Evolutionary conservation across 53 echinoderm and acorn worm species (phyloP).

Genomic region (Holothuria leucospilota): DNA sequence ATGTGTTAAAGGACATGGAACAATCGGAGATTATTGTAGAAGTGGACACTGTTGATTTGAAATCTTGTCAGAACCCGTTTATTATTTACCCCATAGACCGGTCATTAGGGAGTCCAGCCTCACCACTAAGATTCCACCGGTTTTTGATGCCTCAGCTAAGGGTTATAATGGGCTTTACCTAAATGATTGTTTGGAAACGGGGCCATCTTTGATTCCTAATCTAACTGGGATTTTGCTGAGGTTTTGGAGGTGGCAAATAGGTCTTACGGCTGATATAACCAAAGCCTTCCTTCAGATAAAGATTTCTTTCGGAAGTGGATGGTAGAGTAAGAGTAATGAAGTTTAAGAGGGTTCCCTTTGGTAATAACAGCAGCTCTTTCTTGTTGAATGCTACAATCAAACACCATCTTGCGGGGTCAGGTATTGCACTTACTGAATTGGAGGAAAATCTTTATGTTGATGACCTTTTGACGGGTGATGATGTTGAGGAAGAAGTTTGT

Average conservation of each 20-base stretch:
- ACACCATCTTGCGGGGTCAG: conserved; percentile 3
- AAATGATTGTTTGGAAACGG: conserved; percentile 33
- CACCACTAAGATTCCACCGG: neutral
- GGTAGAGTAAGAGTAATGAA: conserved; percentile 24
- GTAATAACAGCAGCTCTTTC: conserved; percentile 23
- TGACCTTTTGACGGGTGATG: neutral
- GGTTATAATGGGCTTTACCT: conserved; percentile 32
- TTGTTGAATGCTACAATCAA: too few relatives aligned
- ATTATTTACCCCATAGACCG: too few relatives aligned
- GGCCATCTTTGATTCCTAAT: conserved; percentile 7
- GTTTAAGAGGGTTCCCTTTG: neutral
- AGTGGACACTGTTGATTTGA: too few relatives aligned
- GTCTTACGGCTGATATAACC: conserved; percentile 33
- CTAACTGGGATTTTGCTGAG: conserved; percentile 30
- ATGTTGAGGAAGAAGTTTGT: neutral
- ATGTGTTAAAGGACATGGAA: too few relatives aligned
- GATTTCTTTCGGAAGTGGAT: conserved; percentile 28
- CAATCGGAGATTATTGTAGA: too few relatives aligned
- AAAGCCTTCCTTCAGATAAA: conserved; percentile 44
- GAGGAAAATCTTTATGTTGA: neutral
- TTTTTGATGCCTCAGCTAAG: conserved; percentile 27
- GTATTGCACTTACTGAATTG: too few relatives aligned
- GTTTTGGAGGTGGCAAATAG: conserved; percentile 47
- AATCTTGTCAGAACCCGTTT: too few relatives aligned
- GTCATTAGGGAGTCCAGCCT: too few relatives aligned